A percentile compares a stretch with the other conserved stretches of the same genome.
Conservation (phyloP, 2,113 vertebrate genomes). For the Cygnus atratus region DNA sequence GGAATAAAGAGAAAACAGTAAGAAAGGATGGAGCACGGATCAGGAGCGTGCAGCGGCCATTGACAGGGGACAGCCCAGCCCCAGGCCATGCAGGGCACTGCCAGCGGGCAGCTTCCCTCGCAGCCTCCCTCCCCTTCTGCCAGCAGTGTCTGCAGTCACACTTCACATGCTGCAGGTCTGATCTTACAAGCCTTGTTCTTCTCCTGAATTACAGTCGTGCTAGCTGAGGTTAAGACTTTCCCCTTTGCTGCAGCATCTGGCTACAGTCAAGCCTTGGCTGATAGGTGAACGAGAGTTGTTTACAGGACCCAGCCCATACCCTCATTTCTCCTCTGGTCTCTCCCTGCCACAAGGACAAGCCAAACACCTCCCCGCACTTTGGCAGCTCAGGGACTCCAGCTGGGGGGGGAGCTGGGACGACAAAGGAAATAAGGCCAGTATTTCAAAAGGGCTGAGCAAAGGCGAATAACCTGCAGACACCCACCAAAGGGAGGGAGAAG, state of each 20-base stretch:
- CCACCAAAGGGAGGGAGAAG: neutral
- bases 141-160: neutral
- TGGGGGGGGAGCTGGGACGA: neutral
- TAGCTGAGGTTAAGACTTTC: neutral
- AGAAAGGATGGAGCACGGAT: neutral
- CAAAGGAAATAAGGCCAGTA: neutral
- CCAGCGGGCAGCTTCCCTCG: neutral
- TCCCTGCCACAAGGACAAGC: neutral
- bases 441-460: neutral
- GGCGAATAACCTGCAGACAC: rapidly evolving
- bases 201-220: neutral
- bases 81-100: rapidly evolving
- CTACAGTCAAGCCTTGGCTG: neutral
- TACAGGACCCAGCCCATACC: neutral
- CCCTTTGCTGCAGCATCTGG: neutral
- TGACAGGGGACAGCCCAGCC: neutral
- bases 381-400: neutral
- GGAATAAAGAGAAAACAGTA: neutral
- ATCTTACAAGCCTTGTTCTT: neutral
- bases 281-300: neutral
- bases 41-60: neutral
- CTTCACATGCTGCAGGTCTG: neutral
- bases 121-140: neutral
- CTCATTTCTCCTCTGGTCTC: neutral
- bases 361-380: neutral